Percentiles rank a stretch among this genome's conserved stretches.
phyloP scores from a whole-genome alignment of 2,113 vertebrate genomes.

The Tretioscincus oriximinensis region DNA sequence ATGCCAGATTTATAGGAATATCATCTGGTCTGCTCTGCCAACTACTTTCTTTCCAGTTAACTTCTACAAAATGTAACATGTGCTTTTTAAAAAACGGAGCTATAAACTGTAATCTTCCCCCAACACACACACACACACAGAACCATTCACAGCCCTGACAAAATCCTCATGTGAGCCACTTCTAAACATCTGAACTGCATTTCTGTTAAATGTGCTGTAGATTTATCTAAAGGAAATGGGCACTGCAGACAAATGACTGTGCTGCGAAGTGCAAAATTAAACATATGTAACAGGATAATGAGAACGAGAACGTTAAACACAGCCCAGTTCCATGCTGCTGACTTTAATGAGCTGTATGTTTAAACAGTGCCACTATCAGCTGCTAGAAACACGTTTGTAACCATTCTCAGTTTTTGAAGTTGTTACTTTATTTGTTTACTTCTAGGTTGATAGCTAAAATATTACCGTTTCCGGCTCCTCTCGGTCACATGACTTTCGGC shows the following conservation, averaged over 20 bases:
- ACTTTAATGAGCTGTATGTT: conserved; percentile 16
- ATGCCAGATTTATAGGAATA: background rate
- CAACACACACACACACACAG: conserved; percentile 39
- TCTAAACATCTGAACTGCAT: conserved; percentile 41
- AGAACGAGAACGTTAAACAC: conserved; percentile 49
- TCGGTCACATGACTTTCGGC: too few relatives aligned
- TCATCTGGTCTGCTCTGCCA: conserved; percentile 56
- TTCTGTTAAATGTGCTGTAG: conserved; percentile 42
- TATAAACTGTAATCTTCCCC: conserved; percentile 59
- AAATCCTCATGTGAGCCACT: conserved; percentile 37
- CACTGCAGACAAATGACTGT: conserved; percentile 47
- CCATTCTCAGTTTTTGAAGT: too few relatives aligned
- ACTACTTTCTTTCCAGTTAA: conserved; percentile 40
- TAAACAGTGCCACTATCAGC: too few relatives aligned
- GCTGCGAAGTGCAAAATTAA: conserved; percentile 35
- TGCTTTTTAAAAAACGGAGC: conserved; percentile 56
- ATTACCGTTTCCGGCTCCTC: too few relatives aligned
- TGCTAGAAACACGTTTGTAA: too few relatives aligned
- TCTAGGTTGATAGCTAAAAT: too few relatives aligned
- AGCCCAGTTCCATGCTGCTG: conserved; percentile 35
- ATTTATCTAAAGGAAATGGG: conserved; percentile 55
- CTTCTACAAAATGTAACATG: conserved; percentile 64
- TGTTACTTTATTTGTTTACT: too few relatives aligned
- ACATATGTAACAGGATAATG: conserved; percentile 43
- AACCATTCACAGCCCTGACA: conserved; percentile 37